phyloP scores from a whole-genome alignment of 1,140 invertebrate species.

The Harpegnathos saltator region DNA sequence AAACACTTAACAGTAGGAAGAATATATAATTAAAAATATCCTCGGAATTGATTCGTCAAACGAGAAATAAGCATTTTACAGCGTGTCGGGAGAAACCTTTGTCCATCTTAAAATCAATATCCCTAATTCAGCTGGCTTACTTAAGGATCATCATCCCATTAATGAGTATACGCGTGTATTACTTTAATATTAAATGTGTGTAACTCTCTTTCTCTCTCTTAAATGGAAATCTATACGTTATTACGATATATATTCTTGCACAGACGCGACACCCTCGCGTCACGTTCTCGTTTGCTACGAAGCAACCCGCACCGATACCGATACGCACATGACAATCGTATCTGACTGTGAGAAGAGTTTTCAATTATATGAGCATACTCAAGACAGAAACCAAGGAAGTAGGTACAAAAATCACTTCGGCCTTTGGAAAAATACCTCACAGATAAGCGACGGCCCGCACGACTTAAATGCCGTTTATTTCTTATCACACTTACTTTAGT shows the following conservation, averaged over 20 bases:
- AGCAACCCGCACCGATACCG: background rate
- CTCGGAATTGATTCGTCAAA: conserved; percentile 36
- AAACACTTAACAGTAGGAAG: conserved; percentile 3
- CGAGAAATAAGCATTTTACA: conserved; percentile 30
- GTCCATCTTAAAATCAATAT: conserved; percentile 13
- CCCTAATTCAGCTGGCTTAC: conserved; percentile 7
- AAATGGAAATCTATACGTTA: background rate
- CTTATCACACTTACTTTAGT: conserved; percentile 69
- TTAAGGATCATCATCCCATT: background rate
- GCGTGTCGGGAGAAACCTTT: conserved; percentile 1
- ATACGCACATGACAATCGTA: conserved; percentile 47
- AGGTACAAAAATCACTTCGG: conserved; percentile 76
- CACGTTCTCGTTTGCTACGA: background rate
- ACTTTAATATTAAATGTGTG: conserved; percentile 4
- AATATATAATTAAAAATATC: conserved; percentile 28
- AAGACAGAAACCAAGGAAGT: conserved; percentile 64
- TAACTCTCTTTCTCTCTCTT: background rate
- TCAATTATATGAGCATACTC: conserved; percentile 50
- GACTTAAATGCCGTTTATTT: conserved; percentile 75
- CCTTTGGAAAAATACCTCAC: conserved; percentile 69
- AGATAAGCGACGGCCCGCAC: conserved; percentile 67
- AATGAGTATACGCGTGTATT: conserved; percentile 9
- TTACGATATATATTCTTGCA: background rate
- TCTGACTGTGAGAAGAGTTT: conserved; percentile 56
- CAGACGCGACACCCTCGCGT: too few relatives aligned